Evolutionary conservation across 2,113 vertebrate genomes (phyloP).

Genomic region (Nesogale talazaci): DNA sequence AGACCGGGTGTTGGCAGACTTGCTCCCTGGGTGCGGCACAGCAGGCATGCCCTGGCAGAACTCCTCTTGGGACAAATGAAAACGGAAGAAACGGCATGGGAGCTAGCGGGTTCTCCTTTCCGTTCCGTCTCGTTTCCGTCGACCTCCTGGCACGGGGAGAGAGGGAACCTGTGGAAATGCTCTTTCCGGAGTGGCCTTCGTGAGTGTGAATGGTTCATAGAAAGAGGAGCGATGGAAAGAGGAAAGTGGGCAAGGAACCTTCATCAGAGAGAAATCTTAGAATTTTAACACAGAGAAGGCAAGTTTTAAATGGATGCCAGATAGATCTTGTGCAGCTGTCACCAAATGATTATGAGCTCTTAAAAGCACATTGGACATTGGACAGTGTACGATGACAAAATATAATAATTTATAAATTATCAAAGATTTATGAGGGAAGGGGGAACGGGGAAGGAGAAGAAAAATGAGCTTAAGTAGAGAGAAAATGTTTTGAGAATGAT

Average conservation of each 20-base stretch:
- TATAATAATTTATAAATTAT: too few species aligned
- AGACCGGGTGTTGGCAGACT: too few species aligned
- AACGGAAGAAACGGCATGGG: neutral
- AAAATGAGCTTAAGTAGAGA: too few species aligned
- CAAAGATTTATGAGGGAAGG: too few species aligned
- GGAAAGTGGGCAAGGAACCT: neutral
- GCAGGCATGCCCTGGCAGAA: neutral
- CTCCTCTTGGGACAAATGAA: neutral
- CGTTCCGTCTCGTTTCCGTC: conserved; percentile 17
- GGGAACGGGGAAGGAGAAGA: too few species aligned
- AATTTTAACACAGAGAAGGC: too few species aligned
- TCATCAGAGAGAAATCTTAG: neutral
- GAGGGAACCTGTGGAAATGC: neutral
- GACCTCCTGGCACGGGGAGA: conserved; percentile 3
- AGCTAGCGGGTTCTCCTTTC: neutral
- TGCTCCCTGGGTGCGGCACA: too few species aligned
- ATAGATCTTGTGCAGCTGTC: neutral
- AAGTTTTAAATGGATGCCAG: neutral
- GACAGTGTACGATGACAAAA: too few species aligned
- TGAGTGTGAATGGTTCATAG: neutral
- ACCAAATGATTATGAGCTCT: neutral
- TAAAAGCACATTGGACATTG: too few species aligned
- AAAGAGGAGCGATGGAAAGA: neutral
- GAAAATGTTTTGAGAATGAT: too few species aligned
- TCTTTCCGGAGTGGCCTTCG: neutral